Base-by-base conservation (phyloP, 2,888 invertebrate species). In the Lasius fuliginosus region DNA sequence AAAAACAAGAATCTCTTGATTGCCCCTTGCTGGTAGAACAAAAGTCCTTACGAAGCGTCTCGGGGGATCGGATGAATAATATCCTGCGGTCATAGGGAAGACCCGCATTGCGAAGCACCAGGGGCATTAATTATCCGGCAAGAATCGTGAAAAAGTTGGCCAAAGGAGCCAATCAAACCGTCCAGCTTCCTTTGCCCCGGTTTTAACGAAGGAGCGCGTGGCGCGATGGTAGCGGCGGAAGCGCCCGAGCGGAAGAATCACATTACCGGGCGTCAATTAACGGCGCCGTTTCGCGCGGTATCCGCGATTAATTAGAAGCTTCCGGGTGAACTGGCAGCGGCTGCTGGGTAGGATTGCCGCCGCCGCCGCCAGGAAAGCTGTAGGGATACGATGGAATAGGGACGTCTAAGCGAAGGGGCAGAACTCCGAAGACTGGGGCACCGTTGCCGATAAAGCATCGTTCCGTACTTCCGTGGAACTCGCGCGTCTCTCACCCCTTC, bases 231-330 rank as follows among this genome's bases (percentile, higher is more conserved):
- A 18, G 18, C n/a, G 49, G 12, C 49, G 64, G 42, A 36, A 56
- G 56, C 85, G 65, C 42, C 58, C 74, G 69, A 69, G 75, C 86
- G 86, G 85, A 85, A 83, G 81, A 85, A 85, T 87, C 85, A 71
- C 67, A 83, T 87, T 87, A 85, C 83, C 79, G 75, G 46, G 64
- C 83, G 83, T 86, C 86, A 81, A 86, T 85, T 83, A 85, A 82
- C 77, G 64, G 60, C 65, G 40, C 71, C 79, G 71, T 84, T 85
- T 71, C 76, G 64, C 83, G 73, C 81, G 83, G 74, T 83, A 86
- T 82, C 76, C 83, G 62, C 87, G 75, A 85, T 84, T 86, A 87
- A 87, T 87, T 86, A 87, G 85, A 86, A 79, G 68, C 82, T 87
- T 86, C 85, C 86, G 86, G 79, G 23, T 77, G 86, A 87, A 75